Conservation (phyloP, 2,113 vertebrate species). For the Bufo gargarizans region DNA sequence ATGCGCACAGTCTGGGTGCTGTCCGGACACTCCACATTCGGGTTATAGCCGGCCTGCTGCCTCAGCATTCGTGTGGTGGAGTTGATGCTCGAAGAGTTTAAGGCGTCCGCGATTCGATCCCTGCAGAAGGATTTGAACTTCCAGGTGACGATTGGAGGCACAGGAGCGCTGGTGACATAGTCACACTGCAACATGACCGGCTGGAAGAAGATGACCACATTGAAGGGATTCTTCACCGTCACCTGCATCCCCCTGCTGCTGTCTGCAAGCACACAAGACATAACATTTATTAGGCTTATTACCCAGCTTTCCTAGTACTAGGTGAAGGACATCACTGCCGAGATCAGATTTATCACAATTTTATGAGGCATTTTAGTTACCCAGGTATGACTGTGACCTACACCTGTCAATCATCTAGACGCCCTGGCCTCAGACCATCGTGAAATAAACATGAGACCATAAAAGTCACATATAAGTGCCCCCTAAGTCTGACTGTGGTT, state of each 20-base stretch:
- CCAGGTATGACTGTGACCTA: too few species aligned
- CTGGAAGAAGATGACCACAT: conserved; percentile 87
- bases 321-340: too few species aligned
- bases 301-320: too few species aligned
- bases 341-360: too few species aligned
- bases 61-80: conserved; percentile 71
- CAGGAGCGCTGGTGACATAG: conserved; percentile 68
- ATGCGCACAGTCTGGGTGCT: conserved; percentile 76
- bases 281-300: too few species aligned
- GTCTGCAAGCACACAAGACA: not conserved
- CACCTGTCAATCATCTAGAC: too few species aligned
- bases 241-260: conserved; percentile 61
- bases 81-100: conserved; percentile 76
- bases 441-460: too few species aligned
- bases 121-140: conserved; percentile 88
- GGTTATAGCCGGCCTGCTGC: conserved; percentile 78
- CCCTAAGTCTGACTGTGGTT: too few species aligned
- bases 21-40: conserved; percentile 86
- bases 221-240: conserved; percentile 65
- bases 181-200: conserved; percentile 80
- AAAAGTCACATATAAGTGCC: too few species aligned
- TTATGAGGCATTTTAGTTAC: too few species aligned
- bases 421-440: too few species aligned
- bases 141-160: conserved; percentile 78
- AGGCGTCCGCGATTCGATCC: conserved; percentile 81